Base-by-base conservation (phyloP, 2,113 vertebrate genomes). In the Plectropomus leopardus region DNA sequence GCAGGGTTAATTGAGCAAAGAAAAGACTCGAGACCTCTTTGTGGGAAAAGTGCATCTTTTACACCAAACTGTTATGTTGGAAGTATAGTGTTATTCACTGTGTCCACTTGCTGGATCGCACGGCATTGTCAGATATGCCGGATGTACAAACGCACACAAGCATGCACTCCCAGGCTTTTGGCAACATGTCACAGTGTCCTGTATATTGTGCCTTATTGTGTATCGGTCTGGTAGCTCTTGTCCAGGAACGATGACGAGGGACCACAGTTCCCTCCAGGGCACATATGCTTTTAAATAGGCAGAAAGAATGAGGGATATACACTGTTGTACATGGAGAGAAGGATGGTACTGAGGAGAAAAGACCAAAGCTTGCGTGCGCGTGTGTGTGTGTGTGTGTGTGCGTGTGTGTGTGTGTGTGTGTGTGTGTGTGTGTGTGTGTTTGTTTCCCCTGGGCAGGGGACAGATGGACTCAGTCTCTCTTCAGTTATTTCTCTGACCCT, bases 1-100 rank as follows among this genome's bases (percentile, higher is more conserved):
- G 88, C 78, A 71, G 93, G 95, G 96, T 95, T 95, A 94, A 97
- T 94, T 96, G 92, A 96, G 95, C 79, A 80, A 87, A 92, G 82
- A 90, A 94, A 86, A 91, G 88, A 83, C 72, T 84, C 84, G 84
- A 93, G 88, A 90, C 80, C 80, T 86, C 73, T 91, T 85, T 86
- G 73, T 81, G 45, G 66, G 88, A 88, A 88, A 93, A 88, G 76
- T 89, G 75, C 83, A 92, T 93, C 89, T 93, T 86, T 92, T 77
- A 83, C 81, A 92, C 92, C 90, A 87, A 90, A 93, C 89, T 73
- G 79, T 55, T 44, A 9, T 47, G 58, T 78, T 74, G 21, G 17
- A 9, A 66, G 42, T 64, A 47, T 28, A 28, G 61, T 30, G 44
- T 47, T 63, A 32, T 66, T 48, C 63, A n/a, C 44, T 14, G 44